These are phyloP conservation scores for Adelges cooleyi DNA, from an alignment of 1,140 invertebrate genomes.

Conservation along the genomic window DNA sequence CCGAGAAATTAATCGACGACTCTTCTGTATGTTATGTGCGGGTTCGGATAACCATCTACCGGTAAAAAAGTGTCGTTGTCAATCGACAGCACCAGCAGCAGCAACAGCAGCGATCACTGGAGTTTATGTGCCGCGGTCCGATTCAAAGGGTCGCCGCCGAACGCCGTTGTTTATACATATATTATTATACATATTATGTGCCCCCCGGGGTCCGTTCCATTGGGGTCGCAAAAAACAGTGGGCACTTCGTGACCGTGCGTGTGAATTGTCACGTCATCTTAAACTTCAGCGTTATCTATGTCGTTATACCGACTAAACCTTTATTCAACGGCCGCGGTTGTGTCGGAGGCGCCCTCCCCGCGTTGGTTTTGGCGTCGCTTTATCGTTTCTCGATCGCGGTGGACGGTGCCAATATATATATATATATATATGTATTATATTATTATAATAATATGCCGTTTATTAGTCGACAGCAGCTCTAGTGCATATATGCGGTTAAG, in stretches of 20 bases:
- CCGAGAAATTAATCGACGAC: slow-evolving; percentile 20
- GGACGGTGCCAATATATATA: too few species aligned
- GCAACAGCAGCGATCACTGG: not conserved
- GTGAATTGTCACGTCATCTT: not conserved
- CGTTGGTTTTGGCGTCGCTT: too few species aligned
- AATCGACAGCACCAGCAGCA: not conserved
- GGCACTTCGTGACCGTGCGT: too few species aligned
- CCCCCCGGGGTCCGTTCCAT: not conserved
- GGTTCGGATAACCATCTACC: slow-evolving; percentile 7
- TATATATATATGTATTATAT: too few species aligned
- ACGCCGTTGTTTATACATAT: not conserved
- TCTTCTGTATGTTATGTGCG: not conserved
- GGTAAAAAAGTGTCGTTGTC: not conserved
- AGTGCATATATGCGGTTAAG: too few species aligned
- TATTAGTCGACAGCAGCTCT: too few species aligned
- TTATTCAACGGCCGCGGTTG: too few species aligned
- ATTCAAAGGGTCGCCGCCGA: slow-evolving; percentile 7
- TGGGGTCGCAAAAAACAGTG: not conserved
- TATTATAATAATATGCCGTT: too few species aligned
- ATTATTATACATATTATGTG: slow-evolving; percentile 1
- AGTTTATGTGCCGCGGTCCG: not conserved
- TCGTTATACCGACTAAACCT: too few species aligned
- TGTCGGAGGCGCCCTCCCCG: too few species aligned
- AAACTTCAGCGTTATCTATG: too few species aligned
- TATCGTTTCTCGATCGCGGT: too few species aligned